Conservation (phyloP, 1,140 invertebrate genomes). For the Adelges cooleyi region DNA sequence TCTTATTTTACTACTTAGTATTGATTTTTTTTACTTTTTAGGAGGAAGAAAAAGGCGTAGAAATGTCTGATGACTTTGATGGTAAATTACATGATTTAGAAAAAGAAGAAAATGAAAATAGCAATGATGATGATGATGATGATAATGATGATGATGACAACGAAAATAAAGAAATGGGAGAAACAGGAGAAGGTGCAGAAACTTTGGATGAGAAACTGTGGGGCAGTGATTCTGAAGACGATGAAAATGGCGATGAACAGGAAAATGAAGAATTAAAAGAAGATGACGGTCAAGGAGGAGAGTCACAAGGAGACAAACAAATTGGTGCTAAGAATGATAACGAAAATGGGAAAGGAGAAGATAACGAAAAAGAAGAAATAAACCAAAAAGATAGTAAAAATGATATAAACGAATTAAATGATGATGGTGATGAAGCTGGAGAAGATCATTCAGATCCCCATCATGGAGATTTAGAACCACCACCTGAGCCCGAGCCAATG, state of each 20-base stretch:
- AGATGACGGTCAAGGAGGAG: conserved; percentile 43
- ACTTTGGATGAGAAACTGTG: conserved; percentile 58
- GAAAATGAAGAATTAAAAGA: conserved; percentile 40
- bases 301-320: conserved; percentile 42
- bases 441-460: conserved; percentile 78
- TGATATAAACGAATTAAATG: conserved; percentile 66
- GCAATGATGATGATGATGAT: conserved; percentile 47
- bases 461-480: conserved; percentile 53
- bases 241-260: conserved; percentile 50
- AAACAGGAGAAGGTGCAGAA: conserved; percentile 70
- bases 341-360: conserved; percentile 43
- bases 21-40: no score
- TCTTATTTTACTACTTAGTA: no score
- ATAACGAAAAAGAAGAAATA: conserved; percentile 42
- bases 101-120: conserved; percentile 49
- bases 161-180: conserved; percentile 89
- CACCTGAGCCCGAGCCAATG: conserved; percentile 67
- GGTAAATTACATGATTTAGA: conserved; percentile 73
- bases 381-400: conserved; percentile 50
- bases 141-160: conserved; percentile 61
- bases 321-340: conserved; percentile 47
- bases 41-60: conserved; percentile 86
- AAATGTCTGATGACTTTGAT: conserved; percentile 89
- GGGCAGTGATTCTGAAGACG: conserved; percentile 71
- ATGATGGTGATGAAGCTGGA: conserved; percentile 62